Evolutionary conservation across 2,797 vertebrate species (phyloP), one percentile per base, ranked within the genome.

Genomic region (Taeniopygia guttata): DNA sequence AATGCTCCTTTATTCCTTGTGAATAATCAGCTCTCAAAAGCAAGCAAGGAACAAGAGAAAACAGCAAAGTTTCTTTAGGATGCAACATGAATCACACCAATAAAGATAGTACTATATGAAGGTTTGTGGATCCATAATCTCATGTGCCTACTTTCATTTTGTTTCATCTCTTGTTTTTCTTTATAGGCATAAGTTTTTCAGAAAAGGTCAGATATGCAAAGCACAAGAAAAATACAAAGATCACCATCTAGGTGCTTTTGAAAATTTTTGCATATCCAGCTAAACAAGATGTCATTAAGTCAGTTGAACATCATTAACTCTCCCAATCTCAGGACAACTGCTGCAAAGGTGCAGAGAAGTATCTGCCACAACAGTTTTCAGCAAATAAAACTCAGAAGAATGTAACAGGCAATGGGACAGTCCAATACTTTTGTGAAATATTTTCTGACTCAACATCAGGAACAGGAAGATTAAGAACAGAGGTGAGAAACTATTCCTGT

Each of bases 291-390:
- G 5, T 38, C 46, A 32, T 29, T 16, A 58, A 62, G 13, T 73
- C 23, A 59, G 5, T 4, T 38, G 38, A 68, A 55, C 3, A 25
- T 21, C 38, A 48, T 60, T 52, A 60, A 42, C 7, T 56, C n/a
- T 80, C 21, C 8, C 29, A 34, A 0, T 60, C 22, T 64, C 32
- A n/a, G 5, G 3, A 7, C 0, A 74, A 16, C 13, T 51, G 11
- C 67, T 82, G 38, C 75, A 87, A 23, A 78, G 30, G 10, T 81
- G 30, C 34, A 81, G 29, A 75, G 19, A 48, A 72, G 54, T 5
- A 42, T 69, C 23, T 76, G 18, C 15, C 27, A 25, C 29, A n/a
- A 29, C 4, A 55, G 8, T 36, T 13, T 76, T 63, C 34, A 67
- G 42, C 16, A 77, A 56, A 52, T 25, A 76, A 64, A 82, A 66